These are phyloP conservation scores for Pavo muticus DNA, from an alignment of 2,113 vertebrate genomes.

Conservation along the genomic window DNA sequence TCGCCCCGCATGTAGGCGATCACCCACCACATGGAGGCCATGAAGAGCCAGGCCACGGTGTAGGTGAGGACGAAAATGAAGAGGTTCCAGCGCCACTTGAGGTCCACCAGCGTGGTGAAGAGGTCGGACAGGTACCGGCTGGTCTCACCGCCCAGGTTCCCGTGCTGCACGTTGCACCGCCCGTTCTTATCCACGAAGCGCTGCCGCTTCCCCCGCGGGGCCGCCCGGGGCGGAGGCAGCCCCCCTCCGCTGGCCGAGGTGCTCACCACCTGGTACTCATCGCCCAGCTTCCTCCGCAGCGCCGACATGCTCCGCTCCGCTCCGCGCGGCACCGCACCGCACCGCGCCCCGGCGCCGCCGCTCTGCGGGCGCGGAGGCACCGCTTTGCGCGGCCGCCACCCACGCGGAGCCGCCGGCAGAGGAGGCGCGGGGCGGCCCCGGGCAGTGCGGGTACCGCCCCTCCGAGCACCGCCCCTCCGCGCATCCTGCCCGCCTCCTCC, in stretches of 20 bases:
- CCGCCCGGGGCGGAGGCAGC: slow-evolving; percentile 72
- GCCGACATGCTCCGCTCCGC: slow-evolving; percentile 83
- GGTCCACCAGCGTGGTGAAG: slow-evolving; percentile 97
- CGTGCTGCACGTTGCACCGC: slow-evolving; percentile 98
- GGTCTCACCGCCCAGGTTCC: slow-evolving; percentile 96
- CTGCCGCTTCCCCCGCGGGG: slow-evolving; percentile 92
- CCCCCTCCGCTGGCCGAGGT: slow-evolving; percentile 93
- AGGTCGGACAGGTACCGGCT: slow-evolving; percentile 98
- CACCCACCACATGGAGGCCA: slow-evolving; percentile 99
- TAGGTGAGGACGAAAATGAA: slow-evolving; percentile 99
- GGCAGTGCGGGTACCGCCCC: not conserved
- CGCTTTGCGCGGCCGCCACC: slow-evolving; percentile 33
- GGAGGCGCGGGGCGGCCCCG: not conserved
- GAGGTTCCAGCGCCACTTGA: slow-evolving; percentile 99
- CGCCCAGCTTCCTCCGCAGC: slow-evolving; percentile 97
- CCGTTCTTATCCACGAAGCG: slow-evolving; percentile 99
- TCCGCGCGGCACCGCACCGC: not conserved
- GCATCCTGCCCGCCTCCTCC: not conserved
- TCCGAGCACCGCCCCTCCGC: not conserved
- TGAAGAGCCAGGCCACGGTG: slow-evolving; percentile 98
- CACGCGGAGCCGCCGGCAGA: not conserved
- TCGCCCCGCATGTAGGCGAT: slow-evolving; percentile 97
- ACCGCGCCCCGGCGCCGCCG: not conserved
- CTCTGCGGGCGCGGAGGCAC: no score
- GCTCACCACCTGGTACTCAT: slow-evolving; percentile 98